Percentiles rank a stretch among this genome's conserved stretches.
Evolutionary conservation across 2,888 invertebrate genomes (phyloP).

Genomic region (Brachyopa scutellaris): DNA sequence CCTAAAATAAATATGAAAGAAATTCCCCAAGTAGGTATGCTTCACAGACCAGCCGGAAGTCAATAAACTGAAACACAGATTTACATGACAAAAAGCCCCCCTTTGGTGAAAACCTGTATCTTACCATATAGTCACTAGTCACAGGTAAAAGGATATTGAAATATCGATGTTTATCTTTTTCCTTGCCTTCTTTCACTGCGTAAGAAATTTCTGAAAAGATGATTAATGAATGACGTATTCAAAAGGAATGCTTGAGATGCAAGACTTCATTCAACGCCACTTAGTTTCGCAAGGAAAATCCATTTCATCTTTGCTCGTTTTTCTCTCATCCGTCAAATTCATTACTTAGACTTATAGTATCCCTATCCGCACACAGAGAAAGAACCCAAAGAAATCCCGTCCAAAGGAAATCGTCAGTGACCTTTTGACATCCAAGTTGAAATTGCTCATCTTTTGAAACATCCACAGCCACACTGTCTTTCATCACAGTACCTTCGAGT

Average conservation of each 20-base stretch:
- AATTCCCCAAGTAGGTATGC: too few relatives aligned
- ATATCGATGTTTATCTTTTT: conserved; percentile 49
- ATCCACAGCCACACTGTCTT: neutral
- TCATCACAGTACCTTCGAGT: neutral
- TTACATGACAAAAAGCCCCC: too few relatives aligned
- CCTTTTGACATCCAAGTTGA: conserved; percentile 60
- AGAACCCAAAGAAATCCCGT: neutral
- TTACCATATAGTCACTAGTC: too few relatives aligned
- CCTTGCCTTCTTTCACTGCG: conserved; percentile 9
- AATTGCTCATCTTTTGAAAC: conserved; percentile 52
- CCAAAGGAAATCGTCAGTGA: conserved; percentile 42
- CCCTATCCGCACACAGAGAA: neutral
- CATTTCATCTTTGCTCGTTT: neutral
- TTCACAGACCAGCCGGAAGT: too few relatives aligned
- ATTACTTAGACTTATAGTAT: neutral
- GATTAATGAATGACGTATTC: conserved; percentile 63
- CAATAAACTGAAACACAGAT: too few relatives aligned
- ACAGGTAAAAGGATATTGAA: conserved; percentile 41
- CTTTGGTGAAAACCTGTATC: too few relatives aligned
- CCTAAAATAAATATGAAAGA: too few relatives aligned
- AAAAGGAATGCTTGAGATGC: conserved; percentile 18
- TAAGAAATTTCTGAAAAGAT: conserved; percentile 48
- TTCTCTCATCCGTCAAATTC: neutral
- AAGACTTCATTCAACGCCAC: conserved; percentile 36
- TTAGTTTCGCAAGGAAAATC: conserved; percentile 5